These are phyloP conservation scores for Nycticryphes semicollaris DNA, from an alignment of 2,113 vertebrate genomes.

Conservation along the genomic window DNA sequence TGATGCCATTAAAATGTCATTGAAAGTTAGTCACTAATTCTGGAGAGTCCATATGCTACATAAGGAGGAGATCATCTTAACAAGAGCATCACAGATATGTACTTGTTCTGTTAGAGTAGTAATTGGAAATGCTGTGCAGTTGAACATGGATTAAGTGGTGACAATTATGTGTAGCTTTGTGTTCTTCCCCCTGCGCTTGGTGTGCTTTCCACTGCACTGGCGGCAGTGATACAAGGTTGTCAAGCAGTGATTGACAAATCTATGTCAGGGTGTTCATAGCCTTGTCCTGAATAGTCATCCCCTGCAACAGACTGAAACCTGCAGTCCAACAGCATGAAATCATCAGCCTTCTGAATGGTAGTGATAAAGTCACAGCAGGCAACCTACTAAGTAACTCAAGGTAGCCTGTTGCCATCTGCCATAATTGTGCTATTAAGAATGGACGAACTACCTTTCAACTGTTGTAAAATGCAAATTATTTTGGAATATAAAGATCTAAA, in stretches of 20 bases:
- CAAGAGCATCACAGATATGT: background rate
- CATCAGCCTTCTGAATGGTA: background rate
- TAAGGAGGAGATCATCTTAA: background rate
- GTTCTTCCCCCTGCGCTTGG: background rate
- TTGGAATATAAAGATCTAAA: background rate
- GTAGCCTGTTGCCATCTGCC: background rate
- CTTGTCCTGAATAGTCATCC: conserved; percentile 16
- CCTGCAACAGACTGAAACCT: background rate
- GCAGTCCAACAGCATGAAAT: background rate
- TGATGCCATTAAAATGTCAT: conserved; percentile 24
- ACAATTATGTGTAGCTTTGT: background rate
- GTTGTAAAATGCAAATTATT: background rate
- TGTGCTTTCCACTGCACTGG: background rate
- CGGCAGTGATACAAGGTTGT: background rate
- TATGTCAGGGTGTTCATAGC: background rate
- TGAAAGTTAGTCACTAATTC: background rate
- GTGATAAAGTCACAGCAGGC: background rate
- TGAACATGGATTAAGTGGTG: background rate
- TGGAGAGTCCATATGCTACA: background rate
- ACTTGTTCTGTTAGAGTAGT: background rate
- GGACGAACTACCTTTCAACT: background rate
- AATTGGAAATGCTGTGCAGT: background rate
- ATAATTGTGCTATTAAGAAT: background rate
- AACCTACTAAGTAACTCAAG: conserved; percentile 5
- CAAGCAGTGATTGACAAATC: conserved; percentile 19